These are phyloP conservation scores for Eucidaris tribuloides DNA, from an alignment of 35 echinoderm and acorn worm genomes.

Conservation along the genomic window DNA sequence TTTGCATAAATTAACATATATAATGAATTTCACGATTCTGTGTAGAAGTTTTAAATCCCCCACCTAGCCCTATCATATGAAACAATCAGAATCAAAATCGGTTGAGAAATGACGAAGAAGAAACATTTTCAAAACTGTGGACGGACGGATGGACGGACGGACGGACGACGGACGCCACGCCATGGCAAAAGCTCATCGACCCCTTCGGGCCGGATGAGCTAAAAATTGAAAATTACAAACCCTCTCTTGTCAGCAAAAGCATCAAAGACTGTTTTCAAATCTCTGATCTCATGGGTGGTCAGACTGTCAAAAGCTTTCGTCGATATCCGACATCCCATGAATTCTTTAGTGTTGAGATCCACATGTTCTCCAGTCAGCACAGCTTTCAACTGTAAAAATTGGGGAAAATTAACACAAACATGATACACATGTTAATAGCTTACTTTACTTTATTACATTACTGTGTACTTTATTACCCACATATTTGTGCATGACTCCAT, in stretches of 20 bases:
- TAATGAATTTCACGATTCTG: no score
- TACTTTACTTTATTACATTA: not conserved
- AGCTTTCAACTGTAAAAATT: conserved; percentile 69
- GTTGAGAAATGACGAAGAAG: no score
- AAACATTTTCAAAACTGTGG: no score
- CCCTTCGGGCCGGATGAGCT: no score
- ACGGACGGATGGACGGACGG: no score
- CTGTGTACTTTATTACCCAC: not conserved
- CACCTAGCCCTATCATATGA: no score
- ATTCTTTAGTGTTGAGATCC: conserved; percentile 85
- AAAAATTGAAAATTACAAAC: no score
- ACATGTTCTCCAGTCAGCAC: conserved; percentile 80
- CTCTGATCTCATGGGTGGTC: conserved; percentile 94
- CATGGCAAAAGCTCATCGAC: no score
- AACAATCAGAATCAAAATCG: no score
- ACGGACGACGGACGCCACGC: no score
- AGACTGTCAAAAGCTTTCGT: conserved; percentile 79
- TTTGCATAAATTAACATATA: no score
- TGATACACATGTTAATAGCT: not conserved
- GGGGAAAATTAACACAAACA: not conserved
- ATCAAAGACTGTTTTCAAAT: conserved; percentile 98
- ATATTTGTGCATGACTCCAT: not conserved
- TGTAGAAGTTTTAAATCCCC: no score
- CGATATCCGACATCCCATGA: conserved; percentile 85
- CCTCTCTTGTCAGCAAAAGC: conserved; percentile 87